These are phyloP conservation scores for Morpho deidamia DNA, from an alignment of 2,888 invertebrate genomes.

Conservation along the genomic window DNA sequence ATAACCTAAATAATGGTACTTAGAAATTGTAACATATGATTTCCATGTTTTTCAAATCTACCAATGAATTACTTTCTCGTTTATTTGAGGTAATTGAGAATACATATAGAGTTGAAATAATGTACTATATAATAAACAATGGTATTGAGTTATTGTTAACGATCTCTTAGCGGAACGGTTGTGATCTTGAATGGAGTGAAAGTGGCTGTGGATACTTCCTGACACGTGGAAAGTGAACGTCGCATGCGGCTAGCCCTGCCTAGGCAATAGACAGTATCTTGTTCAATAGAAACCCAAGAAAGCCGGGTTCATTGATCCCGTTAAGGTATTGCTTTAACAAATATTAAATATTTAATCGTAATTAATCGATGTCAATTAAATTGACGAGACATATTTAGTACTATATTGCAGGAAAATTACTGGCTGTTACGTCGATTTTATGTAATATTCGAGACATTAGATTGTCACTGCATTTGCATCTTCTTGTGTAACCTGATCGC, in stretches of 20 bases:
- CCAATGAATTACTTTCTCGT: constrained; percentile 1
- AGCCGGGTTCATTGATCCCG: constrained; percentile 34
- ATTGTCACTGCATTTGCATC: neutral
- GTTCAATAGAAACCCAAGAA: constrained; percentile 44
- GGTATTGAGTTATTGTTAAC: constrained; percentile 42
- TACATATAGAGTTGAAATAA: constrained; percentile 17
- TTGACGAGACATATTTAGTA: neutral
- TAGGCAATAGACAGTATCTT: constrained; percentile 47
- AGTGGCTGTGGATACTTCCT: constrained; percentile 68
- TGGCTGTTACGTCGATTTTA: constrained; percentile 7
- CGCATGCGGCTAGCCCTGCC: constrained; percentile 41
- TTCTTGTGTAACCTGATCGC: neutral
- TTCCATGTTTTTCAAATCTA: neutral
- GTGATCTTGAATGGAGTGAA: constrained; percentile 75
- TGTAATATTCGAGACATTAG: constrained; percentile 6
- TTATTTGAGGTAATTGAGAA: constrained; percentile 2
- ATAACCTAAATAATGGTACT: too few species aligned
- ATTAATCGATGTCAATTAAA: constrained; percentile 1
- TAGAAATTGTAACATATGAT: too few species aligned
- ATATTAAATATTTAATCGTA: too few species aligned
- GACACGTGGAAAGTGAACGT: constrained; percentile 66
- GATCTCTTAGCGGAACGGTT: constrained; percentile 51
- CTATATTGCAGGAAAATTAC: constrained; percentile 4
- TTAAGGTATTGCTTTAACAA: constrained; percentile 1
- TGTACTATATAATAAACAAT: constrained; percentile 34